phyloP scores from a whole-genome alignment of 2,797 vertebrate species.

The Enteromius paludinosus region DNA sequence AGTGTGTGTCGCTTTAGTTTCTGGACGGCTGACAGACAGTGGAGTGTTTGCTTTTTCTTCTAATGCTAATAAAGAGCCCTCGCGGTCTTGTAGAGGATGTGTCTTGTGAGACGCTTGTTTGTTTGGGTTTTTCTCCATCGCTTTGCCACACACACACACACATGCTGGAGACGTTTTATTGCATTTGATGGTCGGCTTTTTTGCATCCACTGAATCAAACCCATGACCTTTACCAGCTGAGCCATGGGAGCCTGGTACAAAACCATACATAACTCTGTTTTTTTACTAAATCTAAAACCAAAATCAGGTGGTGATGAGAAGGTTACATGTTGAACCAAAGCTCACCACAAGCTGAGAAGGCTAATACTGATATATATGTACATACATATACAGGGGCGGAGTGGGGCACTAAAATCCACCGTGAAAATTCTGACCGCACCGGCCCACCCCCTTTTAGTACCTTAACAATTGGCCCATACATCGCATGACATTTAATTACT shows the following conservation, averaged over 20 bases:
- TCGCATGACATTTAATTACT: too few relatives aligned
- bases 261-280: background rate
- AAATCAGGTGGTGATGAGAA: too few relatives aligned
- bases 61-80: slow-evolving; percentile 45
- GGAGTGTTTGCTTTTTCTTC: slow-evolving; percentile 58
- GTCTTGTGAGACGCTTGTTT: slow-evolving; percentile 35
- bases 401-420: too few relatives aligned
- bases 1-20: slow-evolving; percentile 47
- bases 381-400: too few relatives aligned
- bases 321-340: too few relatives aligned
- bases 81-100: slow-evolving; percentile 38
- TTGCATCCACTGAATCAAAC: background rate
- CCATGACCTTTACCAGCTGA: background rate
- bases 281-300: too few relatives aligned
- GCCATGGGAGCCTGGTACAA: background rate
- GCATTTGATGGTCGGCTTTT: background rate
- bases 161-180: background rate
- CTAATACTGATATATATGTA: too few relatives aligned
- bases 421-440: too few relatives aligned
- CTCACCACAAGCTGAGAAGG: too few relatives aligned
- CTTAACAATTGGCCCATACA: too few relatives aligned
- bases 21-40: slow-evolving; percentile 54
- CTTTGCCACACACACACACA: slow-evolving; percentile 40
- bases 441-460: too few relatives aligned
- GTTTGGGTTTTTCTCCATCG: slow-evolving; percentile 34